These are phyloP conservation scores for Leptinotarsa peninsularis DNA, from an alignment of 2,888 invertebrate genomes.

Conservation along the genomic window DNA sequence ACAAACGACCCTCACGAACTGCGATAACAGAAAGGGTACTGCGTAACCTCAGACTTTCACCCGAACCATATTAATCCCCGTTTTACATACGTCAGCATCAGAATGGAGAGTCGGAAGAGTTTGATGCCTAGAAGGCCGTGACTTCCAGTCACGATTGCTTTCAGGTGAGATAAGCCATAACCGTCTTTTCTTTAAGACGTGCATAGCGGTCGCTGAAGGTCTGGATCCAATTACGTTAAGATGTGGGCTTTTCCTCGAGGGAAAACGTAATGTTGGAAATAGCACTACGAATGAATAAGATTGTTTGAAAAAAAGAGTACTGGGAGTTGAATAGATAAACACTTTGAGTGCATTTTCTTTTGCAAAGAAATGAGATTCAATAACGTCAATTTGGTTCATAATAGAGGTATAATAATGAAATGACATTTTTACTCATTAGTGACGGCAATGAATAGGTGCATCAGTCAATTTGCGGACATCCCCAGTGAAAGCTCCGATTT, in stretches of 20 bases:
- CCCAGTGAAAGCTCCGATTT: no score
- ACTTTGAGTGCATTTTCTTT: neutral
- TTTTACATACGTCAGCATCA: neutral
- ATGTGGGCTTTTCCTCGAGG: conserved; percentile 48
- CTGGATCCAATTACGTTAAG: conserved; percentile 45
- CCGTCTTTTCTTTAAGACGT: neutral
- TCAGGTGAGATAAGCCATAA: conserved; percentile 15
- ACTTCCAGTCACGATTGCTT: neutral
- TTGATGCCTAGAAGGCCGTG: neutral
- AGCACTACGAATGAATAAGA: neutral
- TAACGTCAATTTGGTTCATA: no score
- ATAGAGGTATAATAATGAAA: no score
- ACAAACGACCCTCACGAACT: neutral
- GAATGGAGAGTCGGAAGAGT: neutral
- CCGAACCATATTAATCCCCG: neutral
- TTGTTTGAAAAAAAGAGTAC: neutral
- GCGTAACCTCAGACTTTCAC: neutral
- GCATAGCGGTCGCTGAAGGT: conserved; percentile 33
- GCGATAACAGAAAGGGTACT: neutral
- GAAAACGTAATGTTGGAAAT: conserved; percentile 27
- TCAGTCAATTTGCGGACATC: no score
- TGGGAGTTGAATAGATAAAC: neutral
- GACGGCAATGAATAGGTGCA: no score
- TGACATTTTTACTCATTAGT: no score
- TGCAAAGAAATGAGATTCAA: no score